A percentile compares a stretch with the other conserved stretches of the same genome.
phyloP scores from a whole-genome alignment of 2,888 invertebrate genomes.

The Formica aserva region DNA sequence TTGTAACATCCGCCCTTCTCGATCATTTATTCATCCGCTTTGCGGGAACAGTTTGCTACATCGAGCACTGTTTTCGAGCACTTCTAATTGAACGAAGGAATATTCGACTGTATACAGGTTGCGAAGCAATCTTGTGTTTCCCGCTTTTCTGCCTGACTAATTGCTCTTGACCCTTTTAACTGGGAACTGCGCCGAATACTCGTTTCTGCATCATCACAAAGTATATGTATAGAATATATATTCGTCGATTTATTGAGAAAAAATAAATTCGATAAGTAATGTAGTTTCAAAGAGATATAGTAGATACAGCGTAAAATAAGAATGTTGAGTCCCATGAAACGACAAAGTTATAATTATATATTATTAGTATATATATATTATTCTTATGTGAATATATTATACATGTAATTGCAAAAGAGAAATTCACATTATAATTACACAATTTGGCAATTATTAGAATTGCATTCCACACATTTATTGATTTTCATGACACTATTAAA shows the following conservation, averaged over 20 bases:
- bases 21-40: conserved; percentile 36
- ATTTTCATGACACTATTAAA: conserved; percentile 21
- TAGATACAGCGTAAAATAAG: background rate
- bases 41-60: conserved; percentile 9
- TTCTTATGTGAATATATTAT: background rate
- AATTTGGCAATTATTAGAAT: conserved; percentile 4
- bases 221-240: background rate
- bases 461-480: conserved; percentile 6
- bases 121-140: conserved; percentile 45
- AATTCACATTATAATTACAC: background rate
- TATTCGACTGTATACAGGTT: conserved; percentile 26
- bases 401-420: background rate
- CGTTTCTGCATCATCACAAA: conserved; percentile 16
- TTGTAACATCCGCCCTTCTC: background rate
- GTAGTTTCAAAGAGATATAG: background rate
- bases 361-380: background rate
- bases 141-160: conserved; percentile 38
- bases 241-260: conserved; percentile 9
- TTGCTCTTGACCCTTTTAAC: conserved; percentile 73
- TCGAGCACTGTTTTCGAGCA: conserved; percentile 12
- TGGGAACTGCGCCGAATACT: conserved; percentile 51
- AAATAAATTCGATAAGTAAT: background rate
- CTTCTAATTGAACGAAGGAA: conserved; percentile 12
- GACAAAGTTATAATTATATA: background rate
- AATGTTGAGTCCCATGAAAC: background rate